Base-by-base conservation (phyloP, 2,113 vertebrate species). In the Recurvirostra avosetta region DNA sequence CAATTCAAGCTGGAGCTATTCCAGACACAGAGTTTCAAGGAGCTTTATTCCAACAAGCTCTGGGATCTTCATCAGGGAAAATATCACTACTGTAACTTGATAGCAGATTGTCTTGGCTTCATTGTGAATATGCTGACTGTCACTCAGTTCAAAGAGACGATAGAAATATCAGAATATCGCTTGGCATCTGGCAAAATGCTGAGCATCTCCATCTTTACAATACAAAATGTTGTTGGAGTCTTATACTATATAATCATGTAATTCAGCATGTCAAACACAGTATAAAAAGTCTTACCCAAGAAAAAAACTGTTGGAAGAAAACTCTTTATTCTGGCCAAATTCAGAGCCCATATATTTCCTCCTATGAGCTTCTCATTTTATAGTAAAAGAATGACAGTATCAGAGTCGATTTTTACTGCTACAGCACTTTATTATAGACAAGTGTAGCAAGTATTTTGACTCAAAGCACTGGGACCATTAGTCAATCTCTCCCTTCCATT, bases 41-140 rank as follows among this genome's bases (percentile, higher is more conserved):
- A 91, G 90, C 76, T 89, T 91, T 49, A 65, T 95, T 61, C 41
- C 80, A 45, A 8, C 50, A 9, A 86, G 95, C 94, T 78, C 65
- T 5, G 94, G 47, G 38, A 95, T 83, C 80, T n/a, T 89, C 94
- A 89, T 38, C 82, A 10, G 73, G 76, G 85, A 92, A 95, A 97
- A 97, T 89, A 95, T 55, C 65, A 91, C 67, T 87, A 52, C 84
- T 95, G 72, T 68, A 91, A 96, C 92, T 96, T 94, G 88, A 88
- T 94, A 85, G 80, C 93, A 95, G 96, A 96, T 94, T 97, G 86
- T 94, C 97, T 97, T 20, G 85, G 90, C 85, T 97, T 96, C 95
- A 58, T 70, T 95, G 92, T 92, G 96, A 96, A 97, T 84, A 89
- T 96, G 97, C 97, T 97, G 94, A 93, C 92, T 96, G 90, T 94